Conservation (phyloP, 2,797 vertebrate genomes). For the Sternotherus odoratus region DNA sequence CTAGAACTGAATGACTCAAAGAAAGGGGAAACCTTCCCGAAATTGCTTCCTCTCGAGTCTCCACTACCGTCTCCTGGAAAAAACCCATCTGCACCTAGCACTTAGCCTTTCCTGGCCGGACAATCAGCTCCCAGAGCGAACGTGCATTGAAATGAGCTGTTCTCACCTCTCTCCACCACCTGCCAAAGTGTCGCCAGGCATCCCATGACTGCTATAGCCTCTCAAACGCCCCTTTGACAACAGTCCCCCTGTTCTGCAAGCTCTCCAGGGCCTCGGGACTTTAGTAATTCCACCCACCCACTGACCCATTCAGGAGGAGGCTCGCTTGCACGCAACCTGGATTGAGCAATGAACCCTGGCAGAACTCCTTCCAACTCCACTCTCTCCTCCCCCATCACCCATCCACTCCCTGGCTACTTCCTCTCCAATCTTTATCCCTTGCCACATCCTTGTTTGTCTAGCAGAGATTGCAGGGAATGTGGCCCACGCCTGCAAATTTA, state of each 20-base stretch:
- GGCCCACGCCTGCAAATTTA: background rate
- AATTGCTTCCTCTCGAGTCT: background rate
- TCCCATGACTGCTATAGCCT: accelerated
- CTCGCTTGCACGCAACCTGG: background rate
- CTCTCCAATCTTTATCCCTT: background rate
- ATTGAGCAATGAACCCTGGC: background rate
- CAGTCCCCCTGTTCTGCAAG: background rate
- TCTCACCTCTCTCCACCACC: background rate
- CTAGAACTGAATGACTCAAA: background rate
- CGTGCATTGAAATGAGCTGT: background rate
- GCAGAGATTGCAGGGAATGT: background rate
- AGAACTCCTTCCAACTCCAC: background rate
- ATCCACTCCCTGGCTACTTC: background rate
- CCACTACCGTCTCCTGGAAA: background rate
- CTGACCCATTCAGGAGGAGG: background rate
- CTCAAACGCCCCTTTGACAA: too few species aligned
- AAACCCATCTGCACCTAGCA: background rate
- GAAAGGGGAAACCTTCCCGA: background rate
- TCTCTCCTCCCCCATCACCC: background rate
- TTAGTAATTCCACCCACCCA: background rate
- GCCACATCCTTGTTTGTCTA: background rate
- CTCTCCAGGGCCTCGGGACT: background rate
- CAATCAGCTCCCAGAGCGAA: background rate
- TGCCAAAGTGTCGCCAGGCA: background rate
- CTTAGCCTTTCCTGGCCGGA: background rate